phyloP scores from a whole-genome alignment of 2,113 vertebrate genomes.

The Panthera uncia region DNA sequence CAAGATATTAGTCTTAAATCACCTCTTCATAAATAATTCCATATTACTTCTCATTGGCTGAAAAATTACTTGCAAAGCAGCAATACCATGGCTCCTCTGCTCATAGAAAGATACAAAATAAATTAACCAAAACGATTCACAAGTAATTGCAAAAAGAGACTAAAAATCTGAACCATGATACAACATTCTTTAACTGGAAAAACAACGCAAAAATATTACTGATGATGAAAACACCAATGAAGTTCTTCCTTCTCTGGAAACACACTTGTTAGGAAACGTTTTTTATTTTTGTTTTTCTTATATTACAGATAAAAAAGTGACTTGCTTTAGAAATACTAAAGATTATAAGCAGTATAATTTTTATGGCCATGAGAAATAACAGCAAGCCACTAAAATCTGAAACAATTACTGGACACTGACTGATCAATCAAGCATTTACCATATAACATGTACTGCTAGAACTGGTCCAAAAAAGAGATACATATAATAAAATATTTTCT shows the following conservation, averaged over 20 bases:
- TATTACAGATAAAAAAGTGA: conserved; percentile 5
- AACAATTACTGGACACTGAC: neutral
- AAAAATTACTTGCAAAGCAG: neutral
- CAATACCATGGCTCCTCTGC: neutral
- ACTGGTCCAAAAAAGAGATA: neutral
- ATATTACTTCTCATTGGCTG: neutral
- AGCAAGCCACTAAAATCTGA: neutral
- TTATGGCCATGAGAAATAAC: neutral
- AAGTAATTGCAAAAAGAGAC: neutral
- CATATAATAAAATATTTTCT: neutral
- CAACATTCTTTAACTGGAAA: neutral
- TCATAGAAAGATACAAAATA: neutral
- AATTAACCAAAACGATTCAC: neutral
- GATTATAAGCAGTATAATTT: neutral
- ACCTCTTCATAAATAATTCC: neutral
- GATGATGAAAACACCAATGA: neutral
- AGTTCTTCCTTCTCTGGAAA: neutral
- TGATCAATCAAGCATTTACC: neutral
- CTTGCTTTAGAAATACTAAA: neutral
- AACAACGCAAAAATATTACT: neutral
- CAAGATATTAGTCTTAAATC: neutral
- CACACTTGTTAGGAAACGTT: neutral
- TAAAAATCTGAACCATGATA: neutral
- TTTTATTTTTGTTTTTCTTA: neutral
- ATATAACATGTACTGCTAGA: neutral